These are phyloP conservation scores for Pseudococcus jackbeardsleyi DNA, from an alignment of 2,888 invertebrate species.

Conservation along the genomic window DNA sequence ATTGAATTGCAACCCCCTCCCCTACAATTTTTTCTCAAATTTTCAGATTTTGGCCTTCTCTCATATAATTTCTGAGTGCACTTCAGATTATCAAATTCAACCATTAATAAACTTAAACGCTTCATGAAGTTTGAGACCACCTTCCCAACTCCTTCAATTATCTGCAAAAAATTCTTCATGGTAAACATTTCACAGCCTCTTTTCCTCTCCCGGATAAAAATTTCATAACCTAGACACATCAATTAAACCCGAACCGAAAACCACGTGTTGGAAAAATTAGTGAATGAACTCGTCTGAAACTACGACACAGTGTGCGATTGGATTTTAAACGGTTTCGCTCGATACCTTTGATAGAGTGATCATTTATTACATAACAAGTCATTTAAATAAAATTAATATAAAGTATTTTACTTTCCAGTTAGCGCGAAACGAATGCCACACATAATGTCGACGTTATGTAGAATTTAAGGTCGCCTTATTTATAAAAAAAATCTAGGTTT, in stretches of 20 bases:
- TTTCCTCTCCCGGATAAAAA: no score
- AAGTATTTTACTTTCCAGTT: conserved; percentile 37
- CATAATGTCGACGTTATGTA: conserved; percentile 15
- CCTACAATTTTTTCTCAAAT: no score
- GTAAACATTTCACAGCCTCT: no score
- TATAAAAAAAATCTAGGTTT: conserved; percentile 31
- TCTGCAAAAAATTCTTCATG: no score
- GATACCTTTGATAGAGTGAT: neutral
- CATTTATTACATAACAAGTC: conserved; percentile 31
- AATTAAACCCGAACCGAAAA: neutral
- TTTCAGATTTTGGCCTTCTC: no score
- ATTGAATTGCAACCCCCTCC: no score
- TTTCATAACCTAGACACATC: no score
- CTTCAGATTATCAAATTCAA: no score
- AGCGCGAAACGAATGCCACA: conserved; percentile 8
- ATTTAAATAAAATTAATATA: conserved; percentile 43
- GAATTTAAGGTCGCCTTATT: conserved; percentile 47
- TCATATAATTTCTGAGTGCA: no score
- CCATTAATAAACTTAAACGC: no score
- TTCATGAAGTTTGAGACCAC: no score
- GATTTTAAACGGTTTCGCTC: neutral
- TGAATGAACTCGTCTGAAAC: conserved; percentile 18
- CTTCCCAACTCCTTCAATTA: no score
- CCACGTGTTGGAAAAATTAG: conserved; percentile 30
- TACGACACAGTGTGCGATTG: neutral